Evolutionary conservation across 2,113 vertebrate species (phyloP).

Genomic region (Onychostruthus taczanowskii): DNA sequence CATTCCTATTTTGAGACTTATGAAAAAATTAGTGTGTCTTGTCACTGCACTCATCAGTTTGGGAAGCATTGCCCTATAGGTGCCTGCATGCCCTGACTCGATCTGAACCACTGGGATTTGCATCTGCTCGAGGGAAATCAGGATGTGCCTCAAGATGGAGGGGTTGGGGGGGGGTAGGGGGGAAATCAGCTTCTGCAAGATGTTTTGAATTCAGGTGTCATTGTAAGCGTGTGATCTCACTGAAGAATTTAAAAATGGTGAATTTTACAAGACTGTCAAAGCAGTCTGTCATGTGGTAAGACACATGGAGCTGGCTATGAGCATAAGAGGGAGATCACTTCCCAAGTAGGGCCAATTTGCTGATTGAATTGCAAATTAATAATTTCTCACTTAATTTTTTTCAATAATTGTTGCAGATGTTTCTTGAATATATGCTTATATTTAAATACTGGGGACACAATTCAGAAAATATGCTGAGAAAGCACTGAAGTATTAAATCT

Average conservation of each 20-base stretch:
- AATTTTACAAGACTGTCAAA: background rate
- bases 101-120: background rate
- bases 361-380: background rate
- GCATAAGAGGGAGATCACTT: background rate
- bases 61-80: background rate
- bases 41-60: background rate
- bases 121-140: background rate
- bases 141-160: background rate
- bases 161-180: background rate
- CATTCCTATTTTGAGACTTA: background rate
- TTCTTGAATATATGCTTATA: background rate
- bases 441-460: background rate
- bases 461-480: background rate
- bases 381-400: background rate
- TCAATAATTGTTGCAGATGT: background rate
- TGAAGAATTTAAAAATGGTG: background rate
- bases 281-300: background rate
- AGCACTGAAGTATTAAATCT: background rate
- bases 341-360: background rate
- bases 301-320: rapidly evolving
- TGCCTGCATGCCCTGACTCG: background rate
- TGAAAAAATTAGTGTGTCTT: background rate
- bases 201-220: background rate
- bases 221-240: background rate
- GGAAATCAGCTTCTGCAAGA: background rate